Evolutionary conservation across 2,113 vertebrate species (phyloP).

Genomic region (Tetrao urogallus): DNA sequence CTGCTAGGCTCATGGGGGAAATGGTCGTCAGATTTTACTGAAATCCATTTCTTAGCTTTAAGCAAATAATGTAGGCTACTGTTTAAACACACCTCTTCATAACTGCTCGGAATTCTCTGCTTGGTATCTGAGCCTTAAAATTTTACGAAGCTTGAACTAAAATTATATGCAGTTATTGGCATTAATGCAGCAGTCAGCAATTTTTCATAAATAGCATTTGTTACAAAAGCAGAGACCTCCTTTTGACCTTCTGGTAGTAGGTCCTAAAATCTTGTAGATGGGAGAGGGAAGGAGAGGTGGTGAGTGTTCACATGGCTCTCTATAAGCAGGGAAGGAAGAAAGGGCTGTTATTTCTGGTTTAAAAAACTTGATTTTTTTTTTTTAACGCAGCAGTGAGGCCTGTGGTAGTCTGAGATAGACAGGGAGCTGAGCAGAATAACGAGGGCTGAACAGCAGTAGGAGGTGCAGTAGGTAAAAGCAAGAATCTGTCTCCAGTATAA

Average conservation of each 20-base stretch:
- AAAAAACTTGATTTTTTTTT: background rate
- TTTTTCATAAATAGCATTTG: conserved; percentile 69
- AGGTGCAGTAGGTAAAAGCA: background rate
- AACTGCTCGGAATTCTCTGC: conserved; percentile 63
- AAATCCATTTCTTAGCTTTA: conserved; percentile 66
- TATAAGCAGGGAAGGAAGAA: conserved; percentile 34
- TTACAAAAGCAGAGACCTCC: conserved; percentile 48
- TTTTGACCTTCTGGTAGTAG: conserved; percentile 17
- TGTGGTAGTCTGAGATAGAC: background rate
- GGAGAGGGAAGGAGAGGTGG: conserved; percentile 25
- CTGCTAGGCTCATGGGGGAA: conserved; percentile 21
- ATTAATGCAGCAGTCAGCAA: conserved; percentile 68
- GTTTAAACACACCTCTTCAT: conserved; percentile 62
- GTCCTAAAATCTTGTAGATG: conserved; percentile 38
- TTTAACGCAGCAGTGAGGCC: background rate
- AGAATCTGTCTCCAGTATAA: background rate
- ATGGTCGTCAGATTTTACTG: conserved; percentile 49
- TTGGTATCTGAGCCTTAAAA: conserved; percentile 65
- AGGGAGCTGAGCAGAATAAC: background rate
- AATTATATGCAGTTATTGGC: conserved; percentile 72
- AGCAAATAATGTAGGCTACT: conserved; percentile 62
- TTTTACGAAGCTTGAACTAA: conserved; percentile 70
- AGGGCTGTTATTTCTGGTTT: conserved; percentile 44
- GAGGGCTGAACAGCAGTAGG: background rate
- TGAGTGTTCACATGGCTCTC: conserved; percentile 47